Base-by-base conservation (phyloP, 2,113 vertebrate species). In the Onychostruthus taczanowskii region DNA sequence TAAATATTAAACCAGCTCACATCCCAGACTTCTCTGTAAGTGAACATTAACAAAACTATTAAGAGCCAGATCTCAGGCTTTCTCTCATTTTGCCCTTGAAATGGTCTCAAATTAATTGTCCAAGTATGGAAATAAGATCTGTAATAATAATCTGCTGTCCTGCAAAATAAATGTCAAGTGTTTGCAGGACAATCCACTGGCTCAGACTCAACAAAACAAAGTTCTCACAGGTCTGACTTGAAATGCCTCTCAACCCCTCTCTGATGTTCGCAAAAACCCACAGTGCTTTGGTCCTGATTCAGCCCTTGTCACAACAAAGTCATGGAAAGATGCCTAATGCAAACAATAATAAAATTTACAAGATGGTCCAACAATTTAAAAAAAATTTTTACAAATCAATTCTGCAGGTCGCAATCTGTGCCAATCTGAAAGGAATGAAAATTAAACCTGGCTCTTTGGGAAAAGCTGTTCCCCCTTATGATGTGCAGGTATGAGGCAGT, bases 381-480 rank as follows among this genome's bases (percentile, higher is more conserved):
- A 59, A 37, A 52, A 27, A 4, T 1, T 5, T 33, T 41, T 0
- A 33, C 17, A 28, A 22, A 43, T 28, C 33, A 91, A 0, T 90
- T 94, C n/a, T 84, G 33, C 90, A 98, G 98, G 98, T 98, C n/a
- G 6, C 98, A 39, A 97, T 99, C 93, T 98, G 98, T 93, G 98
- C 96, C 37, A 98, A 98, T 44, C 77, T 96, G 30, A 98, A 98
- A 97, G 98, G 98, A 63, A 98, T 95, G 90, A 67, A 97, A 78
- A 98, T 98, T 77, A 99, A 98, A 87, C 96, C 98, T 10, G 99
- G 98, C 24, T 99, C 98, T 41, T 97, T 98, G 96, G 98, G 98
- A 43, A 98, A 97, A 84, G 90, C 98, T 1, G 95, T 95, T 39
- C 98, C 98, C 49, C 97, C 97, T 23, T 98, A 98, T 0, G 97